Evolutionary conservation across 2,113 vertebrate species (phyloP).

Genomic region (Chaenogobius annularis): DNA sequence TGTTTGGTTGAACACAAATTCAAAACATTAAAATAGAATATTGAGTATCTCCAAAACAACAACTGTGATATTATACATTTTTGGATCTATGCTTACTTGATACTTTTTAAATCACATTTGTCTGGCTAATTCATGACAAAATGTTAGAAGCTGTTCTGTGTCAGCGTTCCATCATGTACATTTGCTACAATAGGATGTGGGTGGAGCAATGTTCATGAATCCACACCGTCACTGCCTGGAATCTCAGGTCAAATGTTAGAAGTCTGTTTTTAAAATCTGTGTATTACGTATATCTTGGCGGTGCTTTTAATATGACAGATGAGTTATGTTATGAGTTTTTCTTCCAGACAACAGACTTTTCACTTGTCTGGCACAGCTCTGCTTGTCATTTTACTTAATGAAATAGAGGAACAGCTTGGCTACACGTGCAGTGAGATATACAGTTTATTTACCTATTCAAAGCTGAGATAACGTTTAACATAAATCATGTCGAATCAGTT

Average conservation of each 20-base stretch:
- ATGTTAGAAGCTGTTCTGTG: no score
- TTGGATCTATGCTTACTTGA: no score
- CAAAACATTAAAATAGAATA: no score
- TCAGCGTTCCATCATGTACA: background rate
- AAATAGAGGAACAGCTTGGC: slow-evolving; percentile 28
- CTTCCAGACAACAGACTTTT: slow-evolving; percentile 28
- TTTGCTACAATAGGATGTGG: slow-evolving; percentile 9
- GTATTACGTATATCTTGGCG: slow-evolving; percentile 3
- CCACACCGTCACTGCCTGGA: slow-evolving; percentile 17
- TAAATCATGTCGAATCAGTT: slow-evolving; percentile 31
- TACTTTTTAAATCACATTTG: no score
- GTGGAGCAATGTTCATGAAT: slow-evolving; percentile 4
- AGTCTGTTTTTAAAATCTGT: slow-evolving; percentile 17
- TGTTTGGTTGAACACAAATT: no score
- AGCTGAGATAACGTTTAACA: slow-evolving; percentile 9
- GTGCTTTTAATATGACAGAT: slow-evolving; percentile 28
- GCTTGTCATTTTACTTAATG: slow-evolving; percentile 50
- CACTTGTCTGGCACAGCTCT: slow-evolving; percentile 28
- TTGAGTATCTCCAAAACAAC: no score
- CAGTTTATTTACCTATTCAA: slow-evolving; percentile 40
- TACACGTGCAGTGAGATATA: slow-evolving; percentile 17
- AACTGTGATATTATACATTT: no score
- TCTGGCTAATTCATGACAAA: no score
- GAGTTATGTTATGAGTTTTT: slow-evolving; percentile 16
- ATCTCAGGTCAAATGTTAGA: slow-evolving; percentile 7